These are phyloP conservation scores for Ataeniobius toweri DNA, from an alignment of 2,797 vertebrate species.

Conservation along the genomic window DNA sequence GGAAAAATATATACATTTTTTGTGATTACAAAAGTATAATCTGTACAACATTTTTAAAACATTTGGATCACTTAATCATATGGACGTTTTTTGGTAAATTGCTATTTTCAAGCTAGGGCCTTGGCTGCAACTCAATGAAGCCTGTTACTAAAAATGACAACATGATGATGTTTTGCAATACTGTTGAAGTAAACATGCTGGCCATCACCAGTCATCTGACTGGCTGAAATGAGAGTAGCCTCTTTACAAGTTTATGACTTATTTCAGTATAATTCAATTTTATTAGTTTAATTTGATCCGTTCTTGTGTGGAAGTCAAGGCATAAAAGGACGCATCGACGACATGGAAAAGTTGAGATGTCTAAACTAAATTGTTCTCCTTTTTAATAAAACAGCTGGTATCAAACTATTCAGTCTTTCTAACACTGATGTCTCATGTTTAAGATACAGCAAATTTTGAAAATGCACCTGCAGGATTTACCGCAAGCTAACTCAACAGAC, in stretches of 20 bases:
- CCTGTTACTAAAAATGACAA: constrained; percentile 36
- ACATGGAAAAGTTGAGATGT: background rate
- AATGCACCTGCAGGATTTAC: constrained; percentile 36
- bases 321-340: no score
- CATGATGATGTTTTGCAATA: constrained; percentile 42
- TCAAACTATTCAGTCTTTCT: background rate
- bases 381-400: background rate
- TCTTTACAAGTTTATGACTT: background rate
- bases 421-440: constrained; percentile 7
- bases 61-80: background rate
- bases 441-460: constrained; percentile 7
- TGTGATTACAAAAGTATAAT: background rate
- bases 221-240: background rate
- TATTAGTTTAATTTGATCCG: background rate
- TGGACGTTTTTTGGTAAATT: background rate
- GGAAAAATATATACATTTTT: background rate
- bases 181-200: constrained; percentile 24
- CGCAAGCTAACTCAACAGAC: constrained; percentile 22
- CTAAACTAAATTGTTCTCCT: background rate
- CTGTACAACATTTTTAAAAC: background rate
- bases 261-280: background rate
- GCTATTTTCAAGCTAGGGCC: constrained; percentile 3
- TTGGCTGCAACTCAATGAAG: constrained; percentile 22
- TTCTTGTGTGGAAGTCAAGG: background rate
- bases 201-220: background rate